Conservation (phyloP, 2,888 invertebrate species). For the Parthenolecanium corni region DNA sequence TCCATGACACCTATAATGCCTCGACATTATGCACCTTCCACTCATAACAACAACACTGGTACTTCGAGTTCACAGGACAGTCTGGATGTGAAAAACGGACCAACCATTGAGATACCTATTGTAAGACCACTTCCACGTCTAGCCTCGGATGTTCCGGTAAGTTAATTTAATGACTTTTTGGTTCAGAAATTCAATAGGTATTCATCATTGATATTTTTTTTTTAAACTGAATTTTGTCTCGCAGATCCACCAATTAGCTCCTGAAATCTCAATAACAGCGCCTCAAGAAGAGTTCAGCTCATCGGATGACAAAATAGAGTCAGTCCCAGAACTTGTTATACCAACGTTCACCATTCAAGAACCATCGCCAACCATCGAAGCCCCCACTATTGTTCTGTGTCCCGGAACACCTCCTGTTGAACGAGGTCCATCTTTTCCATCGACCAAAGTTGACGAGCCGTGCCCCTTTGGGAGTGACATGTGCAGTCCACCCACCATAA, state of each 20-base stretch:
- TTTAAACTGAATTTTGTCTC: too few relatives aligned
- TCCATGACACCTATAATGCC: conserved; percentile 55
- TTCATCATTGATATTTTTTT: too few relatives aligned
- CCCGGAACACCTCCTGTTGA: conserved; percentile 50
- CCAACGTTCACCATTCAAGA: conserved; percentile 55
- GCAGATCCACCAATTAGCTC: too few relatives aligned
- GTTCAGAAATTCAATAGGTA: too few relatives aligned
- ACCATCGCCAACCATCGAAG: conserved; percentile 49
- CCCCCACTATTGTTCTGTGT: conserved; percentile 38
- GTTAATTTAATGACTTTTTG: too few relatives aligned
- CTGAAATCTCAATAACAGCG: too few relatives aligned
- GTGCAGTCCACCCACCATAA: conserved; percentile 51
- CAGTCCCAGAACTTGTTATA: conserved; percentile 41
- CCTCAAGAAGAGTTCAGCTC: too few relatives aligned
- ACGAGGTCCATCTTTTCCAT: conserved; percentile 32
- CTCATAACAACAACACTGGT: not conserved
- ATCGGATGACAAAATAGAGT: too few relatives aligned
- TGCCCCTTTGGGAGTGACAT: too few relatives aligned
- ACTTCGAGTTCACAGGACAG: conserved; percentile 17
- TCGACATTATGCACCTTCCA: conserved; percentile 7
- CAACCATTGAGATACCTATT: not conserved
- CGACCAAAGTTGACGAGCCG: too few relatives aligned
- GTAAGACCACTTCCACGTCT: too few relatives aligned
- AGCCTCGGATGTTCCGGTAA: too few relatives aligned
- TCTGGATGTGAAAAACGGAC: not conserved